These are phyloP conservation scores for Caradrina clavipalpis DNA, from an alignment of 2,888 invertebrate species.

Conservation along the genomic window DNA sequence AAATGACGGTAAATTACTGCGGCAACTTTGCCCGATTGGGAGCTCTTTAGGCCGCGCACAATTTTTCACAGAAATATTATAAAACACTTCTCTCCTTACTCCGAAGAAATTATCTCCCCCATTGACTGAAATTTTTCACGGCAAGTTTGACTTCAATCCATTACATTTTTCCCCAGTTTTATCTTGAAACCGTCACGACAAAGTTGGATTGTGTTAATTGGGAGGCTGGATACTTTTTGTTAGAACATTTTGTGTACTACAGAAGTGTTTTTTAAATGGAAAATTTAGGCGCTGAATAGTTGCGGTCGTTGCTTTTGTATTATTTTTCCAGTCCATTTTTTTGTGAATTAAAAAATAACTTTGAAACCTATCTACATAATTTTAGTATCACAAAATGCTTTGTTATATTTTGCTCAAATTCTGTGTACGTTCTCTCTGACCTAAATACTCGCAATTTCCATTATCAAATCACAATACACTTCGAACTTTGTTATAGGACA, in stretches of 20 bases:
- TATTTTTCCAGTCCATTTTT: slow-evolving; percentile 16
- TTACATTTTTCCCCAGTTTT: slow-evolving; percentile 85
- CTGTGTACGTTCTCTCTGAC: slow-evolving; percentile 5
- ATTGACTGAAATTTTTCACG: slow-evolving; percentile 89
- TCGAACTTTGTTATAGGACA: slow-evolving; percentile 60
- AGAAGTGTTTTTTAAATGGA: slow-evolving; percentile 70
- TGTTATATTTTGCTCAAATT: slow-evolving; percentile 13
- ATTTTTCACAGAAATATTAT: slow-evolving; percentile 86
- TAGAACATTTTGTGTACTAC: slow-evolving; percentile 73
- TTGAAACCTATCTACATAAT: slow-evolving; percentile 19
- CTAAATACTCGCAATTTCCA: slow-evolving; percentile 31
- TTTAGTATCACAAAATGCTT: slow-evolving; percentile 23
- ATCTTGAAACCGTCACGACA: slow-evolving; percentile 82
- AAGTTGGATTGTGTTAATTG: slow-evolving; percentile 88
- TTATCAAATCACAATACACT: slow-evolving; percentile 55
- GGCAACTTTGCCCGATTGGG: slow-evolving; percentile 75
- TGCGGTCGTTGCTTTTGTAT: slow-evolving; percentile 32
- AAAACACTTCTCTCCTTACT: slow-evolving; percentile 83
- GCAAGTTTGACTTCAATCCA: slow-evolving; percentile 89
- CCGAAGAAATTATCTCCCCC: slow-evolving; percentile 87
- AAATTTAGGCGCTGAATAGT: slow-evolving; percentile 68
- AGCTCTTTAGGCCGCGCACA: slow-evolving; percentile 72
- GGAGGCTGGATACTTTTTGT: slow-evolving; percentile 79
- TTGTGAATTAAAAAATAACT: slow-evolving; percentile 18
- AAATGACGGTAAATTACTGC: slow-evolving; percentile 83